Evolutionary conservation across 2,888 invertebrate species (phyloP), one percentile per base, ranked within the genome.

Genomic region (Heliconius hortense): DNA sequence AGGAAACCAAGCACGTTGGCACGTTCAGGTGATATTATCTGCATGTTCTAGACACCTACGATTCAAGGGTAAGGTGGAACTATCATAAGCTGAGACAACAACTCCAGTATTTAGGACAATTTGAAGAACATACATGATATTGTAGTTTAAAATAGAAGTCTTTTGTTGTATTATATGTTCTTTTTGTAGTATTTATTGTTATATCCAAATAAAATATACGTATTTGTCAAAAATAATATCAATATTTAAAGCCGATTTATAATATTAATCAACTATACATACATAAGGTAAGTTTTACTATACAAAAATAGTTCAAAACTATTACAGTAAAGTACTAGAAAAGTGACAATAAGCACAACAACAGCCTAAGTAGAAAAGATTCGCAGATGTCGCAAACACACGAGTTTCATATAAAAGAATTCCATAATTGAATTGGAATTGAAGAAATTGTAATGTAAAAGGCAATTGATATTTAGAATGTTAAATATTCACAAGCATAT

Each of bases 1-100:
- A 76, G 77, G 79, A 82, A 80, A 79, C 82, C 81, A 79, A 81
- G 78, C 78, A 76, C 64, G 77, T 76, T 78, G 78, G 82, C 79
- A 80, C 79, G 77, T 79, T 79, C 77, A 73, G 72, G 77, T 78
- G 79, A 74, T 78, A 78, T 79, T 74, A 77, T 79, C 78, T 78
- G 74, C 79, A 79, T 79, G 77, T 79, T 78, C 74, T 76, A 80
- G 78, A 79, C 79, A 77, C 79, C 76, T 76, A 66, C 67, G 43
- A 56, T 76, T 78, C 71, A 75, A 78, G 78, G 75, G 59, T 77
- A 75, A 77, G 69, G 59, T 72, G 56, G 43, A 75, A 64, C 74
- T 78, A 75, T 53, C 53, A 21, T 59, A 77, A 73, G 67, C 26
- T 60, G 39, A n/a, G 26, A 60, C 28, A 60, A 11, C 39, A 43